Base-by-base conservation (phyloP, 2,113 vertebrate species). In the Thalassarche chlororhynchos region DNA sequence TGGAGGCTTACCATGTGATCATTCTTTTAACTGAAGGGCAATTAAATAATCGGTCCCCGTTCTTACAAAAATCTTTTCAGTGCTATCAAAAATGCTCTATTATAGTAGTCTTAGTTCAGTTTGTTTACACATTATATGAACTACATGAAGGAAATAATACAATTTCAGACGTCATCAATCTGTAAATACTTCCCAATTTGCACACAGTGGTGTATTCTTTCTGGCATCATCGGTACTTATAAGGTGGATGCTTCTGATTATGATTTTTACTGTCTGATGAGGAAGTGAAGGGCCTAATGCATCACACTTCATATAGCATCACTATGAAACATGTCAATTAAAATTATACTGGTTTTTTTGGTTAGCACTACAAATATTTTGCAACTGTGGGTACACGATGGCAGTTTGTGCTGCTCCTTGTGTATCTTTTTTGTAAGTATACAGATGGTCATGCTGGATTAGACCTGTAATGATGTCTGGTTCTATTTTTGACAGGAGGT, bases 271-370 rank as follows among this genome's bases (percentile, higher is more conserved):
- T 72, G 14, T 49, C 38, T 49, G 52, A 71, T 47, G 21, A 89
- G 32, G 31, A 91, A 55, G 12, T 32, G 54, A 76, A 91, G 6
- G 21, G 6, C 26, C n/a, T 51, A 60, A 38, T 58, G n/a, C 10
- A 62, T 42, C 21, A 42, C 17, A 29, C 25, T 72, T 87, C 14
- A 62, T 77, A 31, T 38, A 58, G 8, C 14, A 42, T 65, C 44
- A 46, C 23, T 57, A 5, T 72, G 40, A 92, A 79, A 83, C 3
- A 5, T 16, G 3, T 38, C 29, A 79, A 44, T 57, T 64, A 38
- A n/a, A n/a, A 62, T 66, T 20, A n/a, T 20, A n/a, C 20, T 28
- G 8, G 8, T 0, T 6, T 54, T 51, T 55, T 47, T 74, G 3
- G 5, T 74, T 80, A 76, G 6, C 60, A 20, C 9, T 38, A 44